Evolutionary conservation across 2,797 vertebrate genomes (phyloP).

Genomic region (Buphagus erythrorhynchus): DNA sequence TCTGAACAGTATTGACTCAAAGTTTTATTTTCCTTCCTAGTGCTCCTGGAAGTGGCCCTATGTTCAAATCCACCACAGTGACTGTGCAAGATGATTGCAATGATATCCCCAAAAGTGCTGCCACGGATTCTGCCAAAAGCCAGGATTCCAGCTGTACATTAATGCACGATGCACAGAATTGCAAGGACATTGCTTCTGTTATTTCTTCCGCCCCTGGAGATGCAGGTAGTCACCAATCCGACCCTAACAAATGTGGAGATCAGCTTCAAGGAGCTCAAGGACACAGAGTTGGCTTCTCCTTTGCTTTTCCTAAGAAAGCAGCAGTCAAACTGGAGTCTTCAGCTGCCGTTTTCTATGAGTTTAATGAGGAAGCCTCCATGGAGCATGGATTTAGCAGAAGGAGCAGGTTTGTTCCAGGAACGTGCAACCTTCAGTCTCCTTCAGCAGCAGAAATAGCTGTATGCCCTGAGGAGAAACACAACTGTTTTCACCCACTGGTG

Average conservation of each 20-base stretch:
- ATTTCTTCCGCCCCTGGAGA: constrained; percentile 40
- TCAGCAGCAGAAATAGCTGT: constrained; percentile 60
- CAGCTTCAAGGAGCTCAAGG: constrained; percentile 72
- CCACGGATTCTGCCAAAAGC: constrained; percentile 19
- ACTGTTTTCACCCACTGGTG: constrained; percentile 5
- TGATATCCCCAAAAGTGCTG: constrained; percentile 37
- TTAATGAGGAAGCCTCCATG: constrained; percentile 76
- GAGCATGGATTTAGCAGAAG: constrained; percentile 73
- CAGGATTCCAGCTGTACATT: constrained; percentile 37
- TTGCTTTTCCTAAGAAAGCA: constrained; percentile 88
- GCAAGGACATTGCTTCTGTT: constrained; percentile 14
- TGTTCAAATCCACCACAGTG: constrained; percentile 97
- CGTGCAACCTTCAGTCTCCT: constrained; percentile 65
- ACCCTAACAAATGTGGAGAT: constrained; percentile 71
- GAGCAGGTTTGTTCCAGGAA: constrained; percentile 75
- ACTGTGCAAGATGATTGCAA: constrained; percentile 82
- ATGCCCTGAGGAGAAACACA: constrained; percentile 65
- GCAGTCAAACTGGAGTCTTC: constrained; percentile 85
- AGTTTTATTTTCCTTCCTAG: constrained; percentile 71
- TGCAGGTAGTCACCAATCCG: background rate
- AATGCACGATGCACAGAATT: background rate
- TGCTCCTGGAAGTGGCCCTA: constrained; percentile 94
- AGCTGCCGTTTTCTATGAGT: constrained; percentile 87
- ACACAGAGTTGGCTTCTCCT: constrained; percentile 85
- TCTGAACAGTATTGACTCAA: background rate